phyloP scores from a whole-genome alignment of 2,113 vertebrate genomes.

The Vidua macroura region DNA sequence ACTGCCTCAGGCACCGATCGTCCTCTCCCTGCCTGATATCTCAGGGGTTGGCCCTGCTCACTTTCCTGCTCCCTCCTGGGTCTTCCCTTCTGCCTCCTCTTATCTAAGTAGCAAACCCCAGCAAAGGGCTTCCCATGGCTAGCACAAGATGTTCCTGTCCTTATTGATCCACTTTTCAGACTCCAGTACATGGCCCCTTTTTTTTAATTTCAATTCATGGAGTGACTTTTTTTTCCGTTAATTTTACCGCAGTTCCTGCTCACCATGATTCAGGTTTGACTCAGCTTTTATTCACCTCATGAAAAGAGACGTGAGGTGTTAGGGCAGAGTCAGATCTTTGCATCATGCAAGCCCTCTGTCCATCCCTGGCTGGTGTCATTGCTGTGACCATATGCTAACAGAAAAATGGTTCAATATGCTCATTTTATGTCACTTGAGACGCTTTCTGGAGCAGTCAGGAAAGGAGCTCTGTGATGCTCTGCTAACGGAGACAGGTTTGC shows the following conservation, averaged over 20 bases:
- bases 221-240: neutral
- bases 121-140: neutral
- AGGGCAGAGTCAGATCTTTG: neutral
- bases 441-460: neutral
- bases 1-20: neutral
- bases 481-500: neutral
- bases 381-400: neutral
- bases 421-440: neutral
- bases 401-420: neutral
- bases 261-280: neutral
- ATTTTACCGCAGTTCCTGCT: neutral
- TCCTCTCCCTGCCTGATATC: neutral
- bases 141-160: neutral
- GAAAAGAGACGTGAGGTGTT: neutral
- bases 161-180: neutral
- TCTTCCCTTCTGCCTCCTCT: neutral
- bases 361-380: neutral
- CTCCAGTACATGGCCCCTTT: neutral
- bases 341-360: neutral
- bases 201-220: neutral
- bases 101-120: neutral
- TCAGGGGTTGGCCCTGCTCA: neutral
- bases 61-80: neutral
- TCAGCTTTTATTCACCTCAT: conserved; percentile 2
- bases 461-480: neutral